phyloP scores from a whole-genome alignment of 2,797 vertebrate species.

The Peromyscus melanophrys region DNA sequence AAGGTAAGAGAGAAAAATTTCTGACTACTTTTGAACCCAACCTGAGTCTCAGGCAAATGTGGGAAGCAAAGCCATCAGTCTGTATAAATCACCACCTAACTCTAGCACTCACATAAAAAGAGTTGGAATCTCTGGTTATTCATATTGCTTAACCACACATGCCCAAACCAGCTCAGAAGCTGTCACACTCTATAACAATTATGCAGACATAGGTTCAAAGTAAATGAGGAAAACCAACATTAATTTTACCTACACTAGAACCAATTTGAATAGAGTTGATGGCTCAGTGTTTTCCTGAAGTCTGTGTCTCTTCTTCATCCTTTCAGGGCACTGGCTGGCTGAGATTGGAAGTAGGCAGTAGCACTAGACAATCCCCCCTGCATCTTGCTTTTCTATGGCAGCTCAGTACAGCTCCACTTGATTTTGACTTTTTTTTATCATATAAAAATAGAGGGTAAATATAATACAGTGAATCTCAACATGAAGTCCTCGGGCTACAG shows the following conservation, averaged over 20 bases:
- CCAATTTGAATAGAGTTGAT: conserved; percentile 58
- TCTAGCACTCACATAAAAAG: background rate
- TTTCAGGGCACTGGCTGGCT: background rate
- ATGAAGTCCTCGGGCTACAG: background rate
- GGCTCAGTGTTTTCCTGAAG: conserved; percentile 46
- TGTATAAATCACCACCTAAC: conserved; percentile 10
- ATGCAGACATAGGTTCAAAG: conserved; percentile 57
- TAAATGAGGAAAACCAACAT: conserved; percentile 67
- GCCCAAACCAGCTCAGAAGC: conserved; percentile 13
- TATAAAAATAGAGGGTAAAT: background rate
- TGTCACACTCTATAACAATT: conserved; percentile 31
- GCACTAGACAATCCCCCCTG: background rate
- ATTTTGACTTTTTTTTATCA: background rate
- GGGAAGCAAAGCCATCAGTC: background rate
- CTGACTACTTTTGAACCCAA: conserved; percentile 31
- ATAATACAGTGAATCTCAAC: background rate
- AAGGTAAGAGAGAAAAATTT: conserved; percentile 14
- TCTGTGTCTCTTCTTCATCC: background rate
- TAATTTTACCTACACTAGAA: conserved; percentile 26
- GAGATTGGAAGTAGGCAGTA: background rate
- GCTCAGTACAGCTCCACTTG: background rate
- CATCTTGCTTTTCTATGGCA: background rate
- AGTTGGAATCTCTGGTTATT: conserved; percentile 28
- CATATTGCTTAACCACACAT: conserved; percentile 27
- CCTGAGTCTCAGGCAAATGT: background rate